Base-by-base conservation (phyloP, 2,113 vertebrate species). In the Brachirus orientalis region DNA sequence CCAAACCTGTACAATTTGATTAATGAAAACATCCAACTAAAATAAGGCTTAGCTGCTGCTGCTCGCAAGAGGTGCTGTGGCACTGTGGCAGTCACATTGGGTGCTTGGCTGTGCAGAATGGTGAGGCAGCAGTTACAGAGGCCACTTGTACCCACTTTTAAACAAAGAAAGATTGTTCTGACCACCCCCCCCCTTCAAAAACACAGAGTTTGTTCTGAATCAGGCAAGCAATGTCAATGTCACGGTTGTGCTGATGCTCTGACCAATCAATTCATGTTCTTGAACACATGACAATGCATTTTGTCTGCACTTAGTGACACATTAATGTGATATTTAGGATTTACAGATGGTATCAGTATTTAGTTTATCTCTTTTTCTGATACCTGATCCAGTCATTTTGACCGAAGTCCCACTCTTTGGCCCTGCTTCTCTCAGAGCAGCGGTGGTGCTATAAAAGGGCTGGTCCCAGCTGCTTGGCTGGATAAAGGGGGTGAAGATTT, bases 131-230 rank as follows among this genome's bases (percentile, higher is more conserved):
- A 79, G 69, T 86, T 83, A 92, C 88, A 89, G 80, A 83, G 86
- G 71, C 66, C 63, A 69, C 76, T 90, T 90, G 86, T 90, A 72
- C 71, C 80, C 80, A 2, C 59, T 22, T 17, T 37, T n/a, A 53
- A 79, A 90, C 89, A 90, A 90, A 87, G 78, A 75, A 50, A 35
- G 78, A 88, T 85, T 91, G 86, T 91, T 86, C 68, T 50, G 56
- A 54, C 51, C n/a, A n/a, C n/a, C n/a, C n/a, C n/a, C n/a, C 57
- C 81, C 19, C 56, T 28, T 4, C 28, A 73, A 77, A 79, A 22
- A 18, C 55, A 52, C 52, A 72, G 63, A 63, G 80, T 76, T 72
- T 86, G 56, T 84, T 83, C 66, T 59, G 46, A 85, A 82, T 63
- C 58, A 60, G 43, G 68, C 62, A 59, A 48, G 71, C 44, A 60